Conservation (phyloP, 2,888 invertebrate genomes). For the Clitarchus hookeri region DNA sequence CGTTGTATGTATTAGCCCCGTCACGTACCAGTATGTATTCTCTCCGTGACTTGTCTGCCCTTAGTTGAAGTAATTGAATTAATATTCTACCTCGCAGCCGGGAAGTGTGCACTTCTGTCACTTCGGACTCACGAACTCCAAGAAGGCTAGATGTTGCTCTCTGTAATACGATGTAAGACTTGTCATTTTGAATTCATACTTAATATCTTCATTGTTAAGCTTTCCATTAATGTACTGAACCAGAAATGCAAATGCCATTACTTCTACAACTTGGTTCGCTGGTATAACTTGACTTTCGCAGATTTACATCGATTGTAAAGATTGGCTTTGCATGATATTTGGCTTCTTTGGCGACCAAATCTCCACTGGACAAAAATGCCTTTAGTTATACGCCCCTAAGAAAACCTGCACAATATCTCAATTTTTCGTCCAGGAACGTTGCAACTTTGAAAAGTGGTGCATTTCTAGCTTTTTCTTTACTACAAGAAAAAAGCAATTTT, state of each 20-base stretch:
- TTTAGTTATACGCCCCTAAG: not conserved
- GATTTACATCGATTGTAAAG: not conserved
- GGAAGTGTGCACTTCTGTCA: conserved; percentile 7
- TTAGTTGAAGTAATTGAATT: not conserved
- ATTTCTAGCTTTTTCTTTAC: not conserved
- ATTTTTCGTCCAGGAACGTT: not conserved
- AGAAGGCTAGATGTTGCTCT: conserved; percentile 18
- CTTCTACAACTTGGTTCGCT: not conserved
- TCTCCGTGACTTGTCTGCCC: not conserved
- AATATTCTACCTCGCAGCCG: conserved; percentile 11
- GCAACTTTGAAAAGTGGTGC: not conserved
- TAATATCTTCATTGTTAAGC: not conserved
- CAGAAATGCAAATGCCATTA: not conserved
- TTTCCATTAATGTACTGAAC: conserved; percentile 10
- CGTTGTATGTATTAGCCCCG: not conserved
- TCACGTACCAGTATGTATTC: not conserved
- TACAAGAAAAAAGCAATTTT: not conserved
- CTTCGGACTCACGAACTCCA: not conserved
- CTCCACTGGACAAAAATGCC: not conserved
- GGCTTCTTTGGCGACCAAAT: not conserved
- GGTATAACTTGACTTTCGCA: not conserved
- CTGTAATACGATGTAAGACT: not conserved
- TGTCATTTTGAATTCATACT: not conserved
- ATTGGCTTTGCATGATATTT: conserved; percentile 4
- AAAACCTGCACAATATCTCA: not conserved